A percentile compares a stretch with the other conserved stretches of the same genome.
These are phyloP conservation scores for Myotis vivesi DNA, from an alignment of 2,797 vertebrate species.

Conservation along the genomic window DNA sequence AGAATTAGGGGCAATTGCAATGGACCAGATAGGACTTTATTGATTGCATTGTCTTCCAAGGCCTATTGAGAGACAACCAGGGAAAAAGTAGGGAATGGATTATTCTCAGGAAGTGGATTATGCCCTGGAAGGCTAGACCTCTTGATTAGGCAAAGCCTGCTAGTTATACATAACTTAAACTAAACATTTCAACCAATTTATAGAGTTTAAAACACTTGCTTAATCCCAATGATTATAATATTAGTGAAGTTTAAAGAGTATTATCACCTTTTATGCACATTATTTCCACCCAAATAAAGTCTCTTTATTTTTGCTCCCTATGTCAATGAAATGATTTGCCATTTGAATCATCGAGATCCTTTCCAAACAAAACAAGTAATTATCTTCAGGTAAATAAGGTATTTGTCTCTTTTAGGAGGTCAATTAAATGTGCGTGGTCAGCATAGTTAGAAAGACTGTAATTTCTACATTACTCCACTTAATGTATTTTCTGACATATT, in stretches of 20 bases:
- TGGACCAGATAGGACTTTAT: not conserved
- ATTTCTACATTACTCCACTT: slow-evolving; percentile 58
- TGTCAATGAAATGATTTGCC: slow-evolving; percentile 56
- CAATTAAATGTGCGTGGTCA: slow-evolving; percentile 69
- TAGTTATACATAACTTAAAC: slow-evolving; percentile 40
- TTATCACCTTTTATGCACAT: slow-evolving; percentile 56
- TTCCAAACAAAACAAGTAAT: slow-evolving; percentile 70
- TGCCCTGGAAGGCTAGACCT: not conserved
- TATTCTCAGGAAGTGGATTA: not conserved
- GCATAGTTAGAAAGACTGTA: slow-evolving; percentile 52
- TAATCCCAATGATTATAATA: slow-evolving; percentile 19
- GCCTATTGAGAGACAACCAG: not conserved
- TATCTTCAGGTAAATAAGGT: slow-evolving; percentile 65
- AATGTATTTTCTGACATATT: slow-evolving; percentile 71
- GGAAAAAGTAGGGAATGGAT: not conserved
- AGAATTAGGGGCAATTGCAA: not conserved
- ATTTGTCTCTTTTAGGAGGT: slow-evolving; percentile 69
- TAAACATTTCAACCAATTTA: slow-evolving; percentile 34
- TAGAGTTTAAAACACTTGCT: not conserved
- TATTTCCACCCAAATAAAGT: slow-evolving; percentile 34
- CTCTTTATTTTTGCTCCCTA: slow-evolving; percentile 19
- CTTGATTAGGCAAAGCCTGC: slow-evolving; percentile 4
- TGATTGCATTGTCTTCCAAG: not conserved
- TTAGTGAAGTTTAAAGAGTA: slow-evolving; percentile 5
- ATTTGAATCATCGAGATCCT: slow-evolving; percentile 68